Percentiles rank a stretch among this genome's conserved stretches.
Conservation (phyloP, 2,888 invertebrate genomes). For the Agrotis ipsilon region DNA sequence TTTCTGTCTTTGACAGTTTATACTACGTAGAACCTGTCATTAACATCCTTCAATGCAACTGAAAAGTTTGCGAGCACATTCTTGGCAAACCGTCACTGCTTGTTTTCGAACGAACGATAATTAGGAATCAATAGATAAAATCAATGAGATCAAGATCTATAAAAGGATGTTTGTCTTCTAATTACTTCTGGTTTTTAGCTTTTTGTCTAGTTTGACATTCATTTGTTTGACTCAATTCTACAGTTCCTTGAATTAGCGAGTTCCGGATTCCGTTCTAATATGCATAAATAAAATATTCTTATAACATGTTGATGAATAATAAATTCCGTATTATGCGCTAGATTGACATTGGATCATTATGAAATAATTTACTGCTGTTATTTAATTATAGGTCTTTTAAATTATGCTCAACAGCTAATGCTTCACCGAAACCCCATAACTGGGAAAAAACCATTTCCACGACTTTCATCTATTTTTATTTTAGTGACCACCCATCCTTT, state of each 20-base stretch:
- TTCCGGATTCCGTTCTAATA: conserved; percentile 40
- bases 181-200: conserved; percentile 5
- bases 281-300: conserved; percentile 28
- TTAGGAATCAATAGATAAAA: background rate
- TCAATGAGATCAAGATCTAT: background rate
- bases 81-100: background rate
- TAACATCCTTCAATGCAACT: background rate
- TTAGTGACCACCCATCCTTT: conserved; percentile 17
- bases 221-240: conserved; percentile 1
- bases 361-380: conserved; percentile 36
- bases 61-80: background rate
- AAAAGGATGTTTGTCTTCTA: background rate
- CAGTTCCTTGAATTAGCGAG: conserved; percentile 41
- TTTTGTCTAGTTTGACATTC: conserved; percentile 35
- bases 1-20: background rate
- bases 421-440: conserved; percentile 9
- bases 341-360: conserved; percentile 26
- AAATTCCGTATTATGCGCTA: conserved; percentile 26
- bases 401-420: background rate
- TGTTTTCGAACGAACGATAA: background rate
- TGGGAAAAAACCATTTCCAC: conserved; percentile 28
- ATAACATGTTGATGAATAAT: conserved; percentile 13
- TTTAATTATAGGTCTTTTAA: conserved; percentile 26
- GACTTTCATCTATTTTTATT: conserved; percentile 39
- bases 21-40: background rate